Base-by-base conservation (phyloP, 2,888 invertebrate genomes). In the Asteroscopus sphinx region DNA sequence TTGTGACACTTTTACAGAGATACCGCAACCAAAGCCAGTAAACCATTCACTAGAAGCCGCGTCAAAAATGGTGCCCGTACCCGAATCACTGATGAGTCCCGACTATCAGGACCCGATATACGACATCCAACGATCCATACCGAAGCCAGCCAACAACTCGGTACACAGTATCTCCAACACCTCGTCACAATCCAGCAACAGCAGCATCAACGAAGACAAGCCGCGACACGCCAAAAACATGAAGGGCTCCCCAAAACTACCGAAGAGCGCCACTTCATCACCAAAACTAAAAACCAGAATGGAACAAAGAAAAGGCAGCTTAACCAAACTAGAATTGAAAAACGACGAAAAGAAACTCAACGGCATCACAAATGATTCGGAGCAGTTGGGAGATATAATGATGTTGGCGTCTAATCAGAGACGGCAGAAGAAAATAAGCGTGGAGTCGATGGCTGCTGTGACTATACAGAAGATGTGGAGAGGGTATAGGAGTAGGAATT, bases 391-490 rank as follows among this genome's bases (percentile, higher is more conserved):
- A 51, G 92, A 92, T 54, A 84, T 88, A 1, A 85, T 91, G 57
- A 92, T 89, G 66, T 51, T 91, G 30, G 91, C 92, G 6, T 91
- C 92, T 7, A 93, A 92, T 59, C 93, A 92, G 66, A 79, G 92
- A 44, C 78, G 91, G 44, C 92, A 92, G 73, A 92, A 91, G 82
- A 91, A 90, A 63, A 68, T 85, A 83, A 93, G 89, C 42, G 87
- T 78, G 2, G 94, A 93, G 54, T 80, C 84, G 0, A 86, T 86
- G 83, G 95, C 98, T 0, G 98, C 97, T 0, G 95, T 97, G 28
- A 96, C 96, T 21, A 98, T 98, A 81, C 98, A 98, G 90, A 97
- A 96, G 87, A 96, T 97, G 90, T 98, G 98, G 98, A 92, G 98
- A 17, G 98, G 98, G 0, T 98, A 97, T 86, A 95, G 96, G 41